Conservation (phyloP, 1,140 invertebrate genomes). For the Trissolcus basalis region DNA sequence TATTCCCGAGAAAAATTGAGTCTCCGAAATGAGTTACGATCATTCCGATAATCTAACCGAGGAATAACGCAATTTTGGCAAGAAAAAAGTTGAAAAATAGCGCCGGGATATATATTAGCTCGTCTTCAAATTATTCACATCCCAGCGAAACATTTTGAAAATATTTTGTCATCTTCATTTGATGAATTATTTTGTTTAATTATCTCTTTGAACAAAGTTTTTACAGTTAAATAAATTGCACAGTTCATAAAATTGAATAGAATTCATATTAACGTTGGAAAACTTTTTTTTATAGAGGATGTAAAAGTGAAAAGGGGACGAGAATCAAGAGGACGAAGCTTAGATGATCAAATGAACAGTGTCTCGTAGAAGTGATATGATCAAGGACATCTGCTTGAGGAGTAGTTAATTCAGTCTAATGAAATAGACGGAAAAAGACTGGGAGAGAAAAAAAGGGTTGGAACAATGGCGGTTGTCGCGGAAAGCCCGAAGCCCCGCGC, state of each 20-base stretch:
- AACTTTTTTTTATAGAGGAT: neutral
- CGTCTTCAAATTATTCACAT: no score
- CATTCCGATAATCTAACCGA: conserved; percentile 42
- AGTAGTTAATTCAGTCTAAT: conserved; percentile 44
- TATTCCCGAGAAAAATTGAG: conserved; percentile 62
- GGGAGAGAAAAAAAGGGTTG: conserved; percentile 9
- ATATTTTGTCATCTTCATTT: no score
- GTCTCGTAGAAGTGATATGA: conserved; percentile 17
- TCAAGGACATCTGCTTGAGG: conserved; percentile 45
- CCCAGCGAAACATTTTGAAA: no score
- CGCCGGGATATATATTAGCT: neutral
- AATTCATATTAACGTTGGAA: no score
- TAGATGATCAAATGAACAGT: conserved; percentile 6
- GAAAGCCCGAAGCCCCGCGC: conserved; percentile 39
- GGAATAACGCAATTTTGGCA: conserved; percentile 34
- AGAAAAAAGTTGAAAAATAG: conserved; percentile 14
- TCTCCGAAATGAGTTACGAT: conserved; percentile 47
- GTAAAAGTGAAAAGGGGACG: no score
- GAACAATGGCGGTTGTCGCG: conserved; percentile 36
- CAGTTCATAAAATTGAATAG: no score
- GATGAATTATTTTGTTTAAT: no score
- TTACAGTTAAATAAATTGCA: no score
- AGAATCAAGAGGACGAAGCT: no score
- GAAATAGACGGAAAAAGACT: conserved; percentile 36
- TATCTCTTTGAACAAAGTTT: no score